Percentiles rank a stretch among this genome's conserved stretches.
Evolutionary conservation across 2,888 invertebrate genomes (phyloP).

Genomic region (Allolobophora icterica): DNA sequence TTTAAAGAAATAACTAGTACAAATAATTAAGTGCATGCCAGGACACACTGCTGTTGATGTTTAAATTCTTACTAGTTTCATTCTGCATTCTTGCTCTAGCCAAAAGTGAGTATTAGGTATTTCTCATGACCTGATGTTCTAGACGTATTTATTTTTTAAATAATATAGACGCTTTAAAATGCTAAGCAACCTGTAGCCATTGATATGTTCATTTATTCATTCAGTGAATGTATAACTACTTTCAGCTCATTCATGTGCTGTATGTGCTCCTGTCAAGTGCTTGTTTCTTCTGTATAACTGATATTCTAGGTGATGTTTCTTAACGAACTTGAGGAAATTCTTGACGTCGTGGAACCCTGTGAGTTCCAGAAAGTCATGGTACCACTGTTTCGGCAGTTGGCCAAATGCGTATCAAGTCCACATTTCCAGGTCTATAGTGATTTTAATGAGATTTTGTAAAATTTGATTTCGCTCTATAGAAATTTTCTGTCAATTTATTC

Average conservation of each 20-base stretch:
- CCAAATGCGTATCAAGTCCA: slow-evolving; percentile 98
- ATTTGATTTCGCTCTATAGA: not conserved
- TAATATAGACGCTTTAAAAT: not conserved
- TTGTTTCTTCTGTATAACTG: not conserved
- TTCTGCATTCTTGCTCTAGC: no score
- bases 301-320: slow-evolving; percentile 89
- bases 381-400: slow-evolving; percentile 95
- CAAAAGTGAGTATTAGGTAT: no score
- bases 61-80: no score
- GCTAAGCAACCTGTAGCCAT: not conserved
- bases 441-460: slow-evolving; percentile 2
- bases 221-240: not conserved
- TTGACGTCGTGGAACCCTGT: slow-evolving; percentile 98
- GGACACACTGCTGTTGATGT: no score
- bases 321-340: slow-evolving; percentile 97
- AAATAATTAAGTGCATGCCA: not conserved
- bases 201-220: not conserved
- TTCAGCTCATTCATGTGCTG: no score
- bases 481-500: not conserved
- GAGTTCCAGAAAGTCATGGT: slow-evolving; percentile 98
- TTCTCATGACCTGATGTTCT: not conserved
- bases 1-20: not conserved
- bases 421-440: slow-evolving; percentile 86
- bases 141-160: not conserved
- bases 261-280: not conserved